These are phyloP conservation scores for Poeciliopsis turrubarensis DNA, from an alignment of 2,113 vertebrate species.

Conservation along the genomic window DNA sequence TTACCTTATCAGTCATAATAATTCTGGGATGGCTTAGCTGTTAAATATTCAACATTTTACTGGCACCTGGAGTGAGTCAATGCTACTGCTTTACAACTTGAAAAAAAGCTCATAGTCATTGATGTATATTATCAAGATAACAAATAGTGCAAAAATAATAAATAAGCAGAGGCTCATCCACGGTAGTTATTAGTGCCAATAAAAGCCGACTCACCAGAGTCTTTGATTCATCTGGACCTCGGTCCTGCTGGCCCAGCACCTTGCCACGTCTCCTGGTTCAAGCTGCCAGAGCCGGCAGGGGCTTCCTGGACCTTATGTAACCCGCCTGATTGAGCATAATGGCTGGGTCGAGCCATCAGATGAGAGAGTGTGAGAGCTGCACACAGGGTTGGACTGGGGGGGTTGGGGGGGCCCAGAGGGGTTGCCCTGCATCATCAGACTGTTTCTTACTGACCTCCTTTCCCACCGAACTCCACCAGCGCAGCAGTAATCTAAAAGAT, in stretches of 20 bases:
- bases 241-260: conserved; percentile 26
- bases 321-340: conserved; percentile 24
- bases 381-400: conserved; percentile 39
- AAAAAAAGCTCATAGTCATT: no score
- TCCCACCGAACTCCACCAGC: conserved; percentile 34
- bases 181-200: not conserved
- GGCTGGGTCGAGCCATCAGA: conserved; percentile 48
- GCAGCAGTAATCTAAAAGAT: not conserved
- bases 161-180: not conserved
- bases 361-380: conserved; percentile 37
- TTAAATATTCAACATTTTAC: no score
- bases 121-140: no score
- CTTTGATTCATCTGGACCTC: not conserved
- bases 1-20: no score
- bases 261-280: conserved; percentile 5
- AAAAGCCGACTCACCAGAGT: not conserved
- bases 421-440: conserved; percentile 54
- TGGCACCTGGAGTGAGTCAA: no score
- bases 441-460: conserved; percentile 68
- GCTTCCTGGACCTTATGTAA: conserved; percentile 25
- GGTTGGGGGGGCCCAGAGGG: conserved; percentile 49
- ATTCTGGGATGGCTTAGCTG: no score
- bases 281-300: conserved; percentile 20
- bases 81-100: no score
- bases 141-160: not conserved